Conservation (phyloP, 2,113 vertebrate genomes). For the Tyrannus savana region DNA sequence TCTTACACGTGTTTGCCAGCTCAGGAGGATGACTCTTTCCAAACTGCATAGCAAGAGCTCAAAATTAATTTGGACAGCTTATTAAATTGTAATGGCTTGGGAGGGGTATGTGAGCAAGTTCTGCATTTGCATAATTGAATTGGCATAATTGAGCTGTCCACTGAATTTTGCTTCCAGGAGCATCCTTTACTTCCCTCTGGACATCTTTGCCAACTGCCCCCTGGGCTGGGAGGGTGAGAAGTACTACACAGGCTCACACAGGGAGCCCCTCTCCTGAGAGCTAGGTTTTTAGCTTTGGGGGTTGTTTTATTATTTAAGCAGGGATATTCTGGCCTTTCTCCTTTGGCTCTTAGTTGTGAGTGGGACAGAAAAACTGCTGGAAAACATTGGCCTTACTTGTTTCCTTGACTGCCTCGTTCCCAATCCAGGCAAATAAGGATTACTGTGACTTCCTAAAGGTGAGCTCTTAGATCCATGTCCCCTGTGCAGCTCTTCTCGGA, state of each 20-base stretch:
- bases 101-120: neutral
- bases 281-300: neutral
- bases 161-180: neutral
- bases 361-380: neutral
- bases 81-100: neutral
- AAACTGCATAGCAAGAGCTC: neutral
- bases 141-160: neutral
- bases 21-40: neutral
- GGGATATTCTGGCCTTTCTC: neutral
- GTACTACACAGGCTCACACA: neutral
- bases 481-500: neutral
- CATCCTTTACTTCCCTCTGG: rapidly evolving
- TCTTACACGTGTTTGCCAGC: neutral
- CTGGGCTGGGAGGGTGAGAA: neutral
- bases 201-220: neutral
- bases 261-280: neutral
- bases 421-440: neutral
- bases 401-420: neutral
- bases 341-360: neutral
- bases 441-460: neutral
- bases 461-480: neutral
- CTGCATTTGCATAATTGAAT: neutral
- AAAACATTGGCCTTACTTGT: neutral
- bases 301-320: neutral
- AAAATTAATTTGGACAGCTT: neutral